phyloP scores from a whole-genome alignment of 2,888 invertebrate species.

The Tinea trinotella region DNA sequence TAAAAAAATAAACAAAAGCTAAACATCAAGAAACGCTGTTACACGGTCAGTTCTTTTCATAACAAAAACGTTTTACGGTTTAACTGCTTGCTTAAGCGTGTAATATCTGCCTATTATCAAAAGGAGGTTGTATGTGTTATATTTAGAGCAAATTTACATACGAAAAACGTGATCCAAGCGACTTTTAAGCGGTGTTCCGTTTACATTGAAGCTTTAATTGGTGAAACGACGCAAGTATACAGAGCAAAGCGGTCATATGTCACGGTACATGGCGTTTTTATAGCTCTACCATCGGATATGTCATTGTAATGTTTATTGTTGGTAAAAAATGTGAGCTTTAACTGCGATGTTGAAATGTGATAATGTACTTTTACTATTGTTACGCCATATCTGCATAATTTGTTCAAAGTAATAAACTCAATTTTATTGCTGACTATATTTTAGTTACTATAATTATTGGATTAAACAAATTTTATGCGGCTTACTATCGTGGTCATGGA shows the following conservation, averaged over 20 bases:
- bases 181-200: conserved; percentile 26
- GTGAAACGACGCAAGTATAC: conserved; percentile 10
- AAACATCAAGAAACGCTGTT: too few relatives aligned
- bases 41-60: too few relatives aligned
- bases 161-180: conserved; percentile 18
- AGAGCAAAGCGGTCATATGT: conserved; percentile 27
- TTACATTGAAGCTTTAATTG: conserved; percentile 29
- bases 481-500: too few relatives aligned
- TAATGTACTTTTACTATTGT: neutral
- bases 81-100: too few relatives aligned
- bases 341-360: neutral
- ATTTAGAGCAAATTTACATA: neutral
- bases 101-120: too few relatives aligned
- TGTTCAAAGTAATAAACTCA: too few relatives aligned
- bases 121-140: too few relatives aligned
- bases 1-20: too few relatives aligned
- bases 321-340: conserved; percentile 4
- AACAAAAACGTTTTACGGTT: too few relatives aligned
- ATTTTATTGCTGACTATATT: too few relatives aligned
- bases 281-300: conserved; percentile 21
- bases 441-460: too few relatives aligned
- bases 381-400: neutral
- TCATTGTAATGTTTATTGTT: conserved; percentile 14
- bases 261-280: conserved; percentile 32
- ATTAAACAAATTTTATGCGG: too few relatives aligned